phyloP scores from a whole-genome alignment of 2,888 invertebrate species.

The Agonopterix arenella region DNA sequence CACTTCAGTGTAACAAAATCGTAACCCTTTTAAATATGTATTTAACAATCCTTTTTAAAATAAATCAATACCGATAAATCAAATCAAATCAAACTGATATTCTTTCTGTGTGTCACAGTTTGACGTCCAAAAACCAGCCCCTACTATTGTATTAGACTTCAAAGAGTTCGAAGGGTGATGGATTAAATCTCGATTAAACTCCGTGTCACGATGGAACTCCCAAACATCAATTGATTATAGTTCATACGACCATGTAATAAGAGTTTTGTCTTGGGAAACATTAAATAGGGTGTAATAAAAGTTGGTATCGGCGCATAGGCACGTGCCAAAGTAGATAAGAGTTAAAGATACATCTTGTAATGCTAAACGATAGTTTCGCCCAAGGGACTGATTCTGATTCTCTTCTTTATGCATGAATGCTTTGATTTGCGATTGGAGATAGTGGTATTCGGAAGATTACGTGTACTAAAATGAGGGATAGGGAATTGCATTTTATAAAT shows the following conservation, averaged over 20 bases:
- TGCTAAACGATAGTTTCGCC: conserved; percentile 42
- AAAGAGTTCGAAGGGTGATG: conserved; percentile 60
- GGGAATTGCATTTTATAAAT: conserved; percentile 11
- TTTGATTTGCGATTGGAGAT: conserved; percentile 27
- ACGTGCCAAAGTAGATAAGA: conserved; percentile 37
- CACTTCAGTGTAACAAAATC: no score
- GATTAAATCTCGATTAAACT: conserved; percentile 34
- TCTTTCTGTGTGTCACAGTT: conserved; percentile 3
- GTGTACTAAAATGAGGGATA: conserved; percentile 7
- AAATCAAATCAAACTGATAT: no score
- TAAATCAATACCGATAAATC: no score
- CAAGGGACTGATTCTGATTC: conserved; percentile 32
- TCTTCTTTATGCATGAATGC: conserved; percentile 20
- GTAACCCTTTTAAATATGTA: no score
- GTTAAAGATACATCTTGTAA: conserved; percentile 41
- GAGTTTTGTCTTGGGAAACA: no score
- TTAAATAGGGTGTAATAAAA: no score
- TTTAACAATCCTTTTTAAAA: no score
- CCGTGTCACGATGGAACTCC: background rate
- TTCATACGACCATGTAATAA: no score
- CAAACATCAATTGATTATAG: no score
- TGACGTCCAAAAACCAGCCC: conserved; percentile 20
- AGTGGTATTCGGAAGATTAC: conserved; percentile 8
- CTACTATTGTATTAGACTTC: conserved; percentile 47
- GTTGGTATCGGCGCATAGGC: conserved; percentile 42